phyloP scores from a whole-genome alignment of 2,113 vertebrate species.

The Ovis canadensis region DNA sequence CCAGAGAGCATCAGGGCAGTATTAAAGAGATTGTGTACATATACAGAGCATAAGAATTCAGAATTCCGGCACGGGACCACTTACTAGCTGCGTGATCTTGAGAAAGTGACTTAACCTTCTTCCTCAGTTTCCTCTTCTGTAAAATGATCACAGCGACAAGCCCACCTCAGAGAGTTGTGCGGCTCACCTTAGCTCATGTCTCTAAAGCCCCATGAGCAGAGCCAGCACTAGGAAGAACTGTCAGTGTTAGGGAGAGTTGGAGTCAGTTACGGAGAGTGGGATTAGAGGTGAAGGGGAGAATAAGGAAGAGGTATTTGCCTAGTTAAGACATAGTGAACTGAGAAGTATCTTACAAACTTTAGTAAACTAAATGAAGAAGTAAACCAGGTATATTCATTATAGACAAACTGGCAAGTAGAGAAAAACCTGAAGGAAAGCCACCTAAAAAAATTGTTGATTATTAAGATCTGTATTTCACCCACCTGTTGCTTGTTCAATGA shows the following conservation, averaged over 20 bases:
- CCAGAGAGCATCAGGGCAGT: no score
- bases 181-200: not conserved
- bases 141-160: not conserved
- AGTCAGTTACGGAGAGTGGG: not conserved
- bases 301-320: not conserved
- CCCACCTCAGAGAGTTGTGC: not conserved
- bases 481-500: not conserved
- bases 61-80: not conserved
- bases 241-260: accelerated
- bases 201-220: not conserved
- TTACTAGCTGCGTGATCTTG: not conserved
- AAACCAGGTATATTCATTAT: not conserved
- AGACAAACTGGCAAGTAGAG: not conserved
- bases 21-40: not conserved
- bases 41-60: not conserved
- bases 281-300: not conserved
- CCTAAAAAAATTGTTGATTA: not conserved
- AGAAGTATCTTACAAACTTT: not conserved
- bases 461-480: not conserved
- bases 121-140: not conserved
- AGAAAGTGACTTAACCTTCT: not conserved
- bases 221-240: accelerated
- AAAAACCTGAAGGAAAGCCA: not conserved
- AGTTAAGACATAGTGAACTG: not conserved
- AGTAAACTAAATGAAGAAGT: not conserved